Base-by-base conservation (phyloP, 1,140 invertebrate species). In the Xylocopa sonorina region DNA sequence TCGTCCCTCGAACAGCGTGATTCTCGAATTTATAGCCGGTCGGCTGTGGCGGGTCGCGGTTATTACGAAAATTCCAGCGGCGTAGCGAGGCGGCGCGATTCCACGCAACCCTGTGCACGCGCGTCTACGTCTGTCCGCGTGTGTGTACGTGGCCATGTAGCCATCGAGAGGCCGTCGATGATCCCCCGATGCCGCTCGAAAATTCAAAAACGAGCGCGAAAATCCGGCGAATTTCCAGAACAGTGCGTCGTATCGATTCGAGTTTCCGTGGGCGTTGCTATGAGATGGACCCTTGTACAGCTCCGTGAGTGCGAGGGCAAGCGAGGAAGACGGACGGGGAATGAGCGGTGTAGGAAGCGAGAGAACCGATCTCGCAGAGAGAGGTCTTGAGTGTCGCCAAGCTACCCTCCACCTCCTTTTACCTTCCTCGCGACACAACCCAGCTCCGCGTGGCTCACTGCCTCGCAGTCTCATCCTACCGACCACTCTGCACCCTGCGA, bases 221-320 rank as follows among this genome's bases (percentile, higher is more conserved):
- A 92, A 91, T 92, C 88, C 89, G 77, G 71, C 81, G 87, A 88
- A 89, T 92, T 92, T 92, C 89, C 91, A 92, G 88, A 89, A 91
- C 90, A 91, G 89, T 92, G 92, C 90, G 89, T 91, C 89, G 90
- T 92, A 93, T 93, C 91, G 92, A 93, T 93, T 92, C 88, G 89
- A 89, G 91, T 91, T 91, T 90, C 91, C 91, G 92, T 92, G 92
- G 92, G 92, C 92, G 92, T 93, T 93, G 92, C 92, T 93, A 93
- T 91, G 92, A 92, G 92, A 93, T 93, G 91, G 92, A 92, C 92
- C 92, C 92, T 93, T 92, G 92, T 92, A 92, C 88, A 89, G 90
- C 86, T 87, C 85, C 64, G 64, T 73, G 67, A 80, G 67, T 34
- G 38, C 58, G 58, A 66, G 68, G 55, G 77, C 34, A 63, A 81